Conservation (phyloP, 1,140 invertebrate genomes). For the Hydropsyche tenuis region DNA sequence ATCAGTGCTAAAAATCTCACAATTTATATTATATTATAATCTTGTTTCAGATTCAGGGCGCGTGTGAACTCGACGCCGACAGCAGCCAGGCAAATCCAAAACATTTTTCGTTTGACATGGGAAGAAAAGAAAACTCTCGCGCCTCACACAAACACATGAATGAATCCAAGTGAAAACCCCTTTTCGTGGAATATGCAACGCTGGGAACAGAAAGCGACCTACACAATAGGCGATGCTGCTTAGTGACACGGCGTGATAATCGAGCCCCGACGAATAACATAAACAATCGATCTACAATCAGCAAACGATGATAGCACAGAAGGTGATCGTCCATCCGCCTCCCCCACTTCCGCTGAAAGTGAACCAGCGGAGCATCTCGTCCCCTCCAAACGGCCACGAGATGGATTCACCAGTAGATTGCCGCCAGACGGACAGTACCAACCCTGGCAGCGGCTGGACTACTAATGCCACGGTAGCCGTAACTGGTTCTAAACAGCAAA, state of each 20-base stretch:
- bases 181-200: slow-evolving; percentile 15
- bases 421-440: slow-evolving; percentile 17
- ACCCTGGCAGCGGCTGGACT: slow-evolving; percentile 34
- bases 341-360: slow-evolving; percentile 44
- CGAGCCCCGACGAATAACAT: neutral
- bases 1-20: too few relatives aligned
- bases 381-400: neutral
- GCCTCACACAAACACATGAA: neutral
- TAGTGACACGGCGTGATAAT: neutral
- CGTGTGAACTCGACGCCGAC: neutral
- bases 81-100: neutral
- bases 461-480: slow-evolving; percentile 23
- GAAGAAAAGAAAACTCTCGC: slow-evolving; percentile 4
- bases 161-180: slow-evolving; percentile 3
- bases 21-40: too few relatives aligned
- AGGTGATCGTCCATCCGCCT: slow-evolving; percentile 4
- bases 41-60: neutral
- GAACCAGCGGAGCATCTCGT: slow-evolving; percentile 28
- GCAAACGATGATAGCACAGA: slow-evolving; percentile 33
- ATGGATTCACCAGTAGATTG: slow-evolving; percentile 6
- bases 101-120: slow-evolving; percentile 5
- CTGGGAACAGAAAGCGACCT: slow-evolving; percentile 11
- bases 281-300: neutral
- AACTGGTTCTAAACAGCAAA: slow-evolving; percentile 48
- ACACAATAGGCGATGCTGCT: neutral